phyloP scores from a whole-genome alignment of 2,113 vertebrate genomes.

The Nanorana parkeri region DNA sequence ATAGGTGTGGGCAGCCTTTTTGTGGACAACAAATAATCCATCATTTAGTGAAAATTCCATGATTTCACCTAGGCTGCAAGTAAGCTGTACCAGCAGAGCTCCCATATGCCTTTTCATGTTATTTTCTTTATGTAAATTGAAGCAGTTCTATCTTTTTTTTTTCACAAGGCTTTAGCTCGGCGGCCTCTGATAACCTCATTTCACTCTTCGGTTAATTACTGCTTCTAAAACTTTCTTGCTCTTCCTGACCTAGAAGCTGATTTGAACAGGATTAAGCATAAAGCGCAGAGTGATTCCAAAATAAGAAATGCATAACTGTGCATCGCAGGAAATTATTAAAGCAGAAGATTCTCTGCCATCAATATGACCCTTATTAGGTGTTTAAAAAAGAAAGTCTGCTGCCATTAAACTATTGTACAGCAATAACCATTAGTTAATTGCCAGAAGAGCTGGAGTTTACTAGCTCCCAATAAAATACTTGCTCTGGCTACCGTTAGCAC shows the following conservation, averaged over 20 bases:
- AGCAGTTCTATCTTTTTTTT: slow-evolving; percentile 11
- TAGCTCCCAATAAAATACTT: neutral
- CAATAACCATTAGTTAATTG: slow-evolving; percentile 18
- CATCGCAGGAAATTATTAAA: slow-evolving; percentile 7
- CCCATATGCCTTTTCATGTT: neutral
- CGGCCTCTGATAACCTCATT: slow-evolving; percentile 34
- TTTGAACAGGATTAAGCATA: slow-evolving; percentile 16
- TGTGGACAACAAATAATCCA: neutral
- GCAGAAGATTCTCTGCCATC: neutral
- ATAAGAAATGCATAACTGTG: slow-evolving; percentile 7
- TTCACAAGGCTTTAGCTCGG: slow-evolving; percentile 1
- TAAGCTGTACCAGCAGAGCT: neutral
- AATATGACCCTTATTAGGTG: slow-evolving; percentile 23
- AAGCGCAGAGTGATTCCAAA: neutral
- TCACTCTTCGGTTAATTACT: slow-evolving; percentile 27
- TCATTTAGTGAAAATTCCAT: neutral
- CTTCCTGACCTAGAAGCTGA: slow-evolving; percentile 22
- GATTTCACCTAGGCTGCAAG: neutral
- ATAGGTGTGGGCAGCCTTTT: no score
- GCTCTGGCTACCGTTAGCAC: neutral
- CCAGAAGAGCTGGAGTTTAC: neutral
- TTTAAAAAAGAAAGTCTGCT: neutral
- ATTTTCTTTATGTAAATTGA: neutral
- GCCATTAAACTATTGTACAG: neutral
- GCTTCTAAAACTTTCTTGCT: slow-evolving; percentile 34